Evolutionary conservation across 2,888 invertebrate species (phyloP), one percentile per base, ranked within the genome.

Genomic region (Ochropleura plecta): DNA sequence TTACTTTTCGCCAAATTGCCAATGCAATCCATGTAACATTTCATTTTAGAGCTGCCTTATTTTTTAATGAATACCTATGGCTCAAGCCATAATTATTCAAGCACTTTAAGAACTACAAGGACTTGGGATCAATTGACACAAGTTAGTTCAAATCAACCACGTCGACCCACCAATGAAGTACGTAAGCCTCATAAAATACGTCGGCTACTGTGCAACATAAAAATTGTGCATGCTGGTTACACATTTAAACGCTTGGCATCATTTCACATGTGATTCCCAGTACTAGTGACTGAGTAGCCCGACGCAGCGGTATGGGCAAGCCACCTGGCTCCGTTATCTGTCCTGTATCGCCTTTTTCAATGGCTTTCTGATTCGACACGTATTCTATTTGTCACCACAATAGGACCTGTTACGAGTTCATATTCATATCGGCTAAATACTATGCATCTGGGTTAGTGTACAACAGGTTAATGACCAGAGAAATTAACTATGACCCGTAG

Each of bases 281-380:
- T 86, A 91, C 89, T 89, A 90, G 84, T 91, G 89, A 88, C 89
- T 90, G 87, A 88, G 88, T 91, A 90, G 87, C 83, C 79, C 84
- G 89, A 86, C 88, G 89, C 70, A n/a, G 82, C 88, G 87, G 88
- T 88, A 85, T 84, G 83, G 79, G 76, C 63, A 60, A 83, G 87
- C 84, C 87, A 82, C 73, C 83, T 62, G 42, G 82, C 82, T 83
- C 96, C 96, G 96, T 96, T 96, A 96, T 68, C 82, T 86, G 96
- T 90, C 94, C 96, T 86, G 93, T 94, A 95, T 96, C 92, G 91
- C 96, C 96, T 94, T 95, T 94, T 96, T 92, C 90, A 94, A 93
- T 88, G 88, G 90, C 90, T 93, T 93, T 93, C 94, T 91, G 93
- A 96, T 96, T 96, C 94, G 96, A 94, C 94, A 95, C 96, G 95